phyloP scores from a whole-genome alignment of 2,888 invertebrate genomes.

The Cistogaster globosa region DNA sequence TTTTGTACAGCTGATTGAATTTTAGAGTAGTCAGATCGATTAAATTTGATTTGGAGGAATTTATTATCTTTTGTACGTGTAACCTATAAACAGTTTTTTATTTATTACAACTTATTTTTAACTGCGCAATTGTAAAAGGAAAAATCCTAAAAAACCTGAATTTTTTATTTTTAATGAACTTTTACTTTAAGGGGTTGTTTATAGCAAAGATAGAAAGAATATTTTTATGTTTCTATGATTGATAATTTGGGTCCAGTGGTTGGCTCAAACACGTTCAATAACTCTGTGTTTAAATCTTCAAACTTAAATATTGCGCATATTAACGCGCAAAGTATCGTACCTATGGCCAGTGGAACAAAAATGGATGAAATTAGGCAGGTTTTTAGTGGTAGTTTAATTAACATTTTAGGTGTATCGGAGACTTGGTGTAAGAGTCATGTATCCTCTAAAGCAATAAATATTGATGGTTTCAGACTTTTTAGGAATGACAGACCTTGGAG shows the following conservation, averaged over 20 bases:
- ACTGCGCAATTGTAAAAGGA: no score
- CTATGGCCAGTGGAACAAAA: neutral
- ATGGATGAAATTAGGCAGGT: conserved; percentile 6
- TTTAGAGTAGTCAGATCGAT: no score
- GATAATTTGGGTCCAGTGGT: conserved; percentile 6
- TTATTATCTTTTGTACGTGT: no score
- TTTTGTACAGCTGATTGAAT: no score
- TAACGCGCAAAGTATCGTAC: conserved; percentile 14
- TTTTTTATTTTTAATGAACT: no score
- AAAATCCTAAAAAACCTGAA: no score
- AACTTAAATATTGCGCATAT: conserved; percentile 2
- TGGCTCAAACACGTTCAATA: neutral
- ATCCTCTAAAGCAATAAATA: neutral
- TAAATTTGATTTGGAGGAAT: no score
- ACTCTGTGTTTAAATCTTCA: neutral
- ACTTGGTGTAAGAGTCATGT: conserved; percentile 1
- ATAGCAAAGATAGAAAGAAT: conserved; percentile 6
- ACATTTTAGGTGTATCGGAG: neutral
- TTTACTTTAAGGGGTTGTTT: no score
- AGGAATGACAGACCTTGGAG: neutral
- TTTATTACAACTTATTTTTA: no score
- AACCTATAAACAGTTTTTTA: no score
- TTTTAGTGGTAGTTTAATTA: neutral
- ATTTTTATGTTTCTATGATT: neutral
- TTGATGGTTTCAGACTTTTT: neutral